These are phyloP conservation scores for Delia radicum DNA, from an alignment of 1,140 invertebrate genomes.

Conservation along the genomic window DNA sequence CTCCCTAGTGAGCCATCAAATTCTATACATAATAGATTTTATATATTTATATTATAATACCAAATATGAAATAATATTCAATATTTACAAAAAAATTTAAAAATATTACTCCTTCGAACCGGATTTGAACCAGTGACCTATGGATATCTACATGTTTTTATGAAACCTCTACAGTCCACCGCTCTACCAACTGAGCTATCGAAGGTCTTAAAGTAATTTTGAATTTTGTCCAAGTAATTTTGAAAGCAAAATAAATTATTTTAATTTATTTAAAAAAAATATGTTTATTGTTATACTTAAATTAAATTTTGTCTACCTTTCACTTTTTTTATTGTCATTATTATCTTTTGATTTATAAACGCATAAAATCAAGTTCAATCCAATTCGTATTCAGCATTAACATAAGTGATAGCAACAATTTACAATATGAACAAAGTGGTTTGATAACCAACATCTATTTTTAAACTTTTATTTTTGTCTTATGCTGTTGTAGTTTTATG, in stretches of 20 bases:
- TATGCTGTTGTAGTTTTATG: not conserved
- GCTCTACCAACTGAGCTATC: constrained; percentile 82
- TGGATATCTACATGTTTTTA: constrained; percentile 57
- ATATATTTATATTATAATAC: not conserved
- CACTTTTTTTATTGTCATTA: not conserved
- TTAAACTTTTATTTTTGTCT: not conserved
- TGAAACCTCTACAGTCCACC: constrained; percentile 68
- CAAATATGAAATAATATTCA: no score
- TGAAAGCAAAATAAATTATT: not conserved
- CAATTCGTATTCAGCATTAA: not conserved
- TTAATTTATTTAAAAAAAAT: not conserved
- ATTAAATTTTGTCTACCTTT: not conserved
- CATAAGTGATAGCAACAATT: not conserved
- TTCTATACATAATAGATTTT: not conserved
- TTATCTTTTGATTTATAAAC: not conserved
- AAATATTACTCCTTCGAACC: constrained; percentile 62
- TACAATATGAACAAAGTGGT: no score
- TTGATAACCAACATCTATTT: no score
- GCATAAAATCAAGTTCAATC: not conserved
- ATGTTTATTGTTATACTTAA: not conserved
- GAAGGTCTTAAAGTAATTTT: constrained; percentile 60
- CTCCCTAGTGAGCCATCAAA: constrained; percentile 45
- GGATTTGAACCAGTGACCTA: constrained; percentile 74
- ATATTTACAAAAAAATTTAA: not conserved
- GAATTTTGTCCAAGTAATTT: not conserved